phyloP scores from a whole-genome alignment of 2,888 invertebrate species.

The Lochmaea capreae region DNA sequence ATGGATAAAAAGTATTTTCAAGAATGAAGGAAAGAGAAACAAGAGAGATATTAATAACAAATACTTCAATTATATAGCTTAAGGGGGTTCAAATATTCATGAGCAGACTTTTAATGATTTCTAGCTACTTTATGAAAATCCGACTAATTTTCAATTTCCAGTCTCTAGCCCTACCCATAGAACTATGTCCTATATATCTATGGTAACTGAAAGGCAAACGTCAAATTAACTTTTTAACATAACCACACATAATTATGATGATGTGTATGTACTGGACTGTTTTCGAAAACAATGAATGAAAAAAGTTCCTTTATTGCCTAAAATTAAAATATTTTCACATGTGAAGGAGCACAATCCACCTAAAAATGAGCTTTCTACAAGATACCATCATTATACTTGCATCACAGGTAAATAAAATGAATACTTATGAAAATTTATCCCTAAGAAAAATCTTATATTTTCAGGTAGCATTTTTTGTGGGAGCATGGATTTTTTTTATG shows the following conservation, averaged over 20 bases:
- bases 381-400: conserved; percentile 59
- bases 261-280: conserved; percentile 22
- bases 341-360: conserved; percentile 28
- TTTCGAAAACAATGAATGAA: conserved; percentile 23
- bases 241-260: conserved; percentile 25
- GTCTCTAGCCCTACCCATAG: no score
- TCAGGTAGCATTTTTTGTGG: conserved; percentile 92
- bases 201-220: neutral
- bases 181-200: no score
- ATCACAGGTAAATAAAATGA: conserved; percentile 66
- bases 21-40: no score
- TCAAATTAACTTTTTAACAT: neutral
- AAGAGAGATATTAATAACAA: no score
- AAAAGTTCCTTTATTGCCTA: conserved; percentile 3
- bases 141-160: no score
- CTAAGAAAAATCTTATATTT: conserved; percentile 52
- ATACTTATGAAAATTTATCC: neutral
- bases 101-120: no score
- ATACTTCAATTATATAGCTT: no score
- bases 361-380: conserved; percentile 35
- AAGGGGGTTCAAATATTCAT: no score
- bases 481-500: conserved; percentile 98
- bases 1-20: no score
- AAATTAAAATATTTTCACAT: conserved; percentile 17
- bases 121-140: no score